phyloP scores from a whole-genome alignment of 2,888 invertebrate genomes.

The Xestoiulus laeticollis region DNA sequence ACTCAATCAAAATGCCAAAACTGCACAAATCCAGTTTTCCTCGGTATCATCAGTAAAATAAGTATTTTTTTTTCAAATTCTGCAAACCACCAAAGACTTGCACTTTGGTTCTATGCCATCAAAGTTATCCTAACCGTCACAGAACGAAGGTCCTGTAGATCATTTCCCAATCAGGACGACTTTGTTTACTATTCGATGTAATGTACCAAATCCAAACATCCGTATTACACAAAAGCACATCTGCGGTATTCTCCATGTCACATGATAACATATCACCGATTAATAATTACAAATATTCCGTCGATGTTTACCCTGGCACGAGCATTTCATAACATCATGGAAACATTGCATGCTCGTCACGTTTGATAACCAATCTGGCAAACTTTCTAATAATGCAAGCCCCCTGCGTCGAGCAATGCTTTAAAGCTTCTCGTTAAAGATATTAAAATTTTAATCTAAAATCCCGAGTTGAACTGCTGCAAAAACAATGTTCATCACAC shows the following conservation, averaged over 20 bases:
- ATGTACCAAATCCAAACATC: background rate
- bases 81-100: background rate
- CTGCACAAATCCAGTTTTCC: too few relatives aligned
- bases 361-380: background rate
- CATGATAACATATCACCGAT: background rate
- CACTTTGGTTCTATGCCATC: background rate
- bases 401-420: background rate
- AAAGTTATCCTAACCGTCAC: background rate
- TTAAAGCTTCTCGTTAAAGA: background rate
- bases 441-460: too few relatives aligned
- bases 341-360: background rate
- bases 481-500: too few relatives aligned
- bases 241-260: background rate
- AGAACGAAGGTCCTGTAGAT: background rate
- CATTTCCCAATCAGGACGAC: background rate
- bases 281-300: background rate
- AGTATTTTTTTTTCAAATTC: too few relatives aligned
- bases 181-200: background rate
- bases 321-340: background rate
- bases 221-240: background rate
- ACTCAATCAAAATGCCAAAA: too few relatives aligned
- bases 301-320: background rate
- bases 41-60: too few relatives aligned
- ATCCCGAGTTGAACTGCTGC: too few relatives aligned
- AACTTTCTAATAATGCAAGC: background rate